Conservation (phyloP, 2,113 vertebrate genomes). For the Aldabrachelys gigantea region DNA sequence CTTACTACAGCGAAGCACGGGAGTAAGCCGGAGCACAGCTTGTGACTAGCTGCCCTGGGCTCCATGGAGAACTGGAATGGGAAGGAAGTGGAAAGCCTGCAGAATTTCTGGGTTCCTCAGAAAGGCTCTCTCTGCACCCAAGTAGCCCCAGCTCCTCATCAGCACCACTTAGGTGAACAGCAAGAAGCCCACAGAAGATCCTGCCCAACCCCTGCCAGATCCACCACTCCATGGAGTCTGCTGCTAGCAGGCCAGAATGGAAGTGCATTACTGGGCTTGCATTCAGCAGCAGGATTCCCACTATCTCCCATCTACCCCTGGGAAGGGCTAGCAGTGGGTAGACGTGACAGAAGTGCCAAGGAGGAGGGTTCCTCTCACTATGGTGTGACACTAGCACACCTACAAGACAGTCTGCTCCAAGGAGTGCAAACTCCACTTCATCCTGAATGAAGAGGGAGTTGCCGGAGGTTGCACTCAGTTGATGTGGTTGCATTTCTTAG, state of each 20-base stretch:
- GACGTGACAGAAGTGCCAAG: no score
- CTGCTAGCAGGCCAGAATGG: background rate
- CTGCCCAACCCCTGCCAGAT: no score
- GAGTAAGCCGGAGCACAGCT: background rate
- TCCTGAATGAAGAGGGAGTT: no score
- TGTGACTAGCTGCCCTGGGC: background rate
- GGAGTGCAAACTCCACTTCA: no score
- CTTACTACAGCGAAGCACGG: fast-evolving
- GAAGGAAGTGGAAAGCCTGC: fast-evolving
- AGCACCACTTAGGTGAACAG: background rate
- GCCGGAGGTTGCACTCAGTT: no score
- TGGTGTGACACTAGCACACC: no score
- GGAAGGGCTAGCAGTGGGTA: no score
- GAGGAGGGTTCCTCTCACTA: no score
- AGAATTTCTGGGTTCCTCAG: background rate
- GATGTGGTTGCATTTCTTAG: no score
- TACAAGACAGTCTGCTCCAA: no score
- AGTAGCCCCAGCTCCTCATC: background rate
- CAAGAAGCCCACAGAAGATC: background rate
- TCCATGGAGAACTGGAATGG: background rate
- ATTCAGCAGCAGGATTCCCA: background rate
- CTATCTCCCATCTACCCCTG: no score
- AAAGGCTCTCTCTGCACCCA: background rate
- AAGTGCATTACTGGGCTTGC: background rate
- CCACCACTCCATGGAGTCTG: background rate